Evolutionary conservation across 2,888 invertebrate genomes (phyloP).

Genomic region (Erebia aethiops): DNA sequence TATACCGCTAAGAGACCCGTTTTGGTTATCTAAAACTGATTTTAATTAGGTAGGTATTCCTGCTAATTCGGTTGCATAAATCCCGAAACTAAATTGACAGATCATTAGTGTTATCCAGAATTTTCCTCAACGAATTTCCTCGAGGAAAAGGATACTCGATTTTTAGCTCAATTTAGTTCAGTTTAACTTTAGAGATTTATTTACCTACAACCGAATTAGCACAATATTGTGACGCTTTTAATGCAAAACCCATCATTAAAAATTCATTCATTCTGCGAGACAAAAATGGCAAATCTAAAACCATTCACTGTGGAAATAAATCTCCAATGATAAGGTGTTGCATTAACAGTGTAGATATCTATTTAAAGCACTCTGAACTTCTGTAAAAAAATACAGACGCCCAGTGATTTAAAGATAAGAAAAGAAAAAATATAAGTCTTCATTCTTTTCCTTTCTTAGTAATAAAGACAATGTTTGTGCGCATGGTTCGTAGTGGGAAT

Average conservation of each 20-base stretch:
- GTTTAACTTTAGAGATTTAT: too few relatives aligned
- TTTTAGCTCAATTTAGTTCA: too few relatives aligned
- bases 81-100: background rate
- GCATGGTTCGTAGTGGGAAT: slow-evolving; percentile 43
- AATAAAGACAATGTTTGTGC: slow-evolving; percentile 43
- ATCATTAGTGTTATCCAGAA: too few relatives aligned
- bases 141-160: too few relatives aligned
- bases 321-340: background rate
- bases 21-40: background rate
- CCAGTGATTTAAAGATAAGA: slow-evolving; percentile 59
- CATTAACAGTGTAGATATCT: slow-evolving; percentile 16
- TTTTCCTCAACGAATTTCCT: too few relatives aligned
- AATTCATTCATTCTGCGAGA: too few relatives aligned
- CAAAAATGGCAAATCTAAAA: too few relatives aligned
- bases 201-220: background rate
- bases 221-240: background rate
- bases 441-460: slow-evolving; percentile 52
- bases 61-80: background rate
- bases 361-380: slow-evolving; percentile 7
- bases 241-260: slow-evolving; percentile 2
- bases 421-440: slow-evolving; percentile 21
- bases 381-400: slow-evolving; percentile 39
- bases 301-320: background rate
- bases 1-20: slow-evolving; percentile 11
- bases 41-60: background rate